Conservation (phyloP, 2,797 vertebrate genomes). For the Eurystomus glaucurus region DNA sequence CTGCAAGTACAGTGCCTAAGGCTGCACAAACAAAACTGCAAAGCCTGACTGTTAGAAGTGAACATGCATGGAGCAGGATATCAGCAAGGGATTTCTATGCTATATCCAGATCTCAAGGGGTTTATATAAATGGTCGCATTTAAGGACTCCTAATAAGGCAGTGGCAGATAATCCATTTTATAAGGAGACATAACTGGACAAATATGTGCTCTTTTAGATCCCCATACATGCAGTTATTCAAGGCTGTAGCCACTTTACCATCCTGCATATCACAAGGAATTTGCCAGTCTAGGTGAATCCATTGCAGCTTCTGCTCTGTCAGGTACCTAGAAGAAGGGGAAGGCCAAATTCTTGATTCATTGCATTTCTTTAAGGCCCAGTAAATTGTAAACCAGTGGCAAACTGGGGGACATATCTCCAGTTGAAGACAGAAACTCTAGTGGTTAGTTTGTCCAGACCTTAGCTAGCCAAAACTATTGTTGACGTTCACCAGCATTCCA, state of each 20-base stretch:
- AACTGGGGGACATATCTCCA: not conserved
- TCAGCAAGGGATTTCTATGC: not conserved
- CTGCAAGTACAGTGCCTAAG: not conserved
- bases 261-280: not conserved
- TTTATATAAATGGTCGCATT: not conserved
- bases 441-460: not conserved
- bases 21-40: accelerated
- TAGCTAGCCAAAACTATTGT: accelerated
- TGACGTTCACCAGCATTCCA: not conserved
- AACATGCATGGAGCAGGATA: accelerated
- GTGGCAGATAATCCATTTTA: not conserved
- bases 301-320: accelerated
- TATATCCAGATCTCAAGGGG: not conserved
- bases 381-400: not conserved
- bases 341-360: not conserved
- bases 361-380: not conserved
- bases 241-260: not conserved
- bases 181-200: not conserved
- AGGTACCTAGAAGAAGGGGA: not conserved
- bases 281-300: not conserved
- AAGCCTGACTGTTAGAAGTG: not conserved
- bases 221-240: accelerated
- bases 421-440: not conserved
- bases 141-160: not conserved
- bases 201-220: not conserved